Evolutionary conservation across 2,797 vertebrate genomes (phyloP).

Genomic region (Microctenopoma steveboyesi): DNA sequence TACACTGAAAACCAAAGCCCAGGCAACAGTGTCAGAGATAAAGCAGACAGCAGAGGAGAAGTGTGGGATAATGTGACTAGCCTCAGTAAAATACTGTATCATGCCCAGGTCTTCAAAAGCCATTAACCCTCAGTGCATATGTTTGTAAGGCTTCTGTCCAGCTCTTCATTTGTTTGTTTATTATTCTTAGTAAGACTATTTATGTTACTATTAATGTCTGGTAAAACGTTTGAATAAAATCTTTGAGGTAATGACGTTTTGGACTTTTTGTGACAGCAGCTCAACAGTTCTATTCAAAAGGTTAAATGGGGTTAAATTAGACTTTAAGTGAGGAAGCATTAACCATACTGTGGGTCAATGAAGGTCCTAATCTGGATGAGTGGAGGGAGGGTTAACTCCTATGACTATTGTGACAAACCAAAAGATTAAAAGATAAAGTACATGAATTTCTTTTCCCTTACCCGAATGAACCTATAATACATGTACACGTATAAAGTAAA

Average conservation of each 20-base stretch:
- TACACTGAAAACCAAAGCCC: slow-evolving; percentile 70
- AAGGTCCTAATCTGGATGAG: slow-evolving; percentile 58
- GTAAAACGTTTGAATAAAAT: neutral
- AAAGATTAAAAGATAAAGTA: slow-evolving; percentile 66
- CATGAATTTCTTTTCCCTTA: slow-evolving; percentile 21
- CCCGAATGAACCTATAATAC: too few species aligned
- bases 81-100: neutral
- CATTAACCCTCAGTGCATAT: neutral
- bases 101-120: neutral
- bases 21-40: slow-evolving; percentile 65
- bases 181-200: neutral
- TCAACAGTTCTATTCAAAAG: neutral
- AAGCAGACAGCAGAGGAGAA: slow-evolving; percentile 79
- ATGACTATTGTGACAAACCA: slow-evolving; percentile 53
- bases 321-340: slow-evolving; percentile 25
- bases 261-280: neutral
- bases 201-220: neutral
- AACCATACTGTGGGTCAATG: slow-evolving; percentile 12
- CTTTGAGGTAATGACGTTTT: slow-evolving; percentile 2
- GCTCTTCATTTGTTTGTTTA: neutral
- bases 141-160: neutral
- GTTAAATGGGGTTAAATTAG: slow-evolving; percentile 9
- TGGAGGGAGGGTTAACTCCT: slow-evolving; percentile 34
- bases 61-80: slow-evolving; percentile 70
- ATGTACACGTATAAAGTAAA: neutral